Evolutionary conservation across 1,140 invertebrate species (phyloP), one percentile per base, ranked within the genome.

Genomic region (Sminthurinus signatus): DNA sequence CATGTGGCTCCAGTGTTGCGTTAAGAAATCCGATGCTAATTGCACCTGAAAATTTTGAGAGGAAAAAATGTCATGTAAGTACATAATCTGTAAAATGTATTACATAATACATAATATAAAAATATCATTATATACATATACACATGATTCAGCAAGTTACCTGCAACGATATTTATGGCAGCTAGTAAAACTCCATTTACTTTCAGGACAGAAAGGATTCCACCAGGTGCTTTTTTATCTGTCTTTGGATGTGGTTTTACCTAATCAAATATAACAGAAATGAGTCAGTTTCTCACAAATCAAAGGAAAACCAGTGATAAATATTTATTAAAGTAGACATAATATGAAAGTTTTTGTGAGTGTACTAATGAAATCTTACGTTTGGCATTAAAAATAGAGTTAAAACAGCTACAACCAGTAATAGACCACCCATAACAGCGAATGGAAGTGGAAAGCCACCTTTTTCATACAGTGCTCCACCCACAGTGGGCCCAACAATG

Each of bases 391-490:
- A 17, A 23, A 55, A 48, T n/a, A 61, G 31, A 1, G 67, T 56
- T 8, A 61, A 21, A 1, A 68, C 3, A 12, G 43, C 62, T 21
- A 42, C 36, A 4, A 43, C 17, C 3, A 64, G 56, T n/a, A 68
- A 23, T 5, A 64, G n/a, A 14, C 62, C 51, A 4, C 67, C 67
- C 25, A 64, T 63, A 0, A 91, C 85, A 2, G 85, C 85, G 75
- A 96, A 96, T 0, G 93, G 92, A 3, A 91, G 81, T 0, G 84
- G 84, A 76, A 90, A 96, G 1, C 92, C 92, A 21, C 92, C 90
- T 2, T 84, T 72, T 79, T 86, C 55, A 36, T 29, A 44, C 32
- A 36, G 57, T 62, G 21, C 32, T 8, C 54, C 54, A 27, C 52
- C 52, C 21, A 36, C 31, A 17, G 39, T 58, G 0, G 62, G 62